phyloP scores from a whole-genome alignment of 2,888 invertebrate genomes.

The Venusia cambrica region DNA sequence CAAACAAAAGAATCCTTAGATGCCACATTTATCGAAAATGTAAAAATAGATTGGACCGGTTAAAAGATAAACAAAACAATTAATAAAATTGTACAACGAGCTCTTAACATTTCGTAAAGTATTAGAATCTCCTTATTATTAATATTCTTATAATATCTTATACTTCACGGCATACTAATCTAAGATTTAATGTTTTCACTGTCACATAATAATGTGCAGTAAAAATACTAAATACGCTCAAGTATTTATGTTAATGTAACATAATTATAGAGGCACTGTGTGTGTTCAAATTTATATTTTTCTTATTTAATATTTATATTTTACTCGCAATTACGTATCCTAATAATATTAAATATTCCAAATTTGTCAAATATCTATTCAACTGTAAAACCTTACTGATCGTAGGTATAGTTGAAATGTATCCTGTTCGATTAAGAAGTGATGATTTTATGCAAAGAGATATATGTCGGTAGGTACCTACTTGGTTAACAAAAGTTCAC shows the following conservation, averaged over 20 bases:
- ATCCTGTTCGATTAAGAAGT: constrained; percentile 18
- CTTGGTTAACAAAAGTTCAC: too few relatives aligned
- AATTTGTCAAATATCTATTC: constrained; percentile 21
- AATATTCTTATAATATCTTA: constrained; percentile 61
- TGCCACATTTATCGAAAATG: constrained; percentile 39
- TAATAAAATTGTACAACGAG: constrained; percentile 56
- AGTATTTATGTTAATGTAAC: constrained; percentile 81
- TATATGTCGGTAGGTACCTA: too few relatives aligned
- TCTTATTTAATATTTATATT: constrained; percentile 57
- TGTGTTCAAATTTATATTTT: constrained; percentile 73
- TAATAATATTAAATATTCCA: constrained; percentile 35
- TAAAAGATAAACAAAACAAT: constrained; percentile 37
- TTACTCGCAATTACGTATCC: constrained; percentile 53
- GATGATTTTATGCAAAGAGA: too few relatives aligned
- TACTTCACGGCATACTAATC: constrained; percentile 68
- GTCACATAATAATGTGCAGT: constrained; percentile 47
- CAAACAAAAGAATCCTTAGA: constrained; percentile 43
- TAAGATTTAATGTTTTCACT: constrained; percentile 72
- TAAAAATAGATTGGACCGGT: constrained; percentile 34
- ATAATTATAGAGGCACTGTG: constrained; percentile 82
- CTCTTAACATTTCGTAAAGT: constrained; percentile 50
- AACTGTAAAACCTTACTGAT: constrained; percentile 20
- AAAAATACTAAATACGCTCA: constrained; percentile 74
- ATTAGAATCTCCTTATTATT: constrained; percentile 58
- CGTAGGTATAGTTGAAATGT: constrained; percentile 21